phyloP scores from a whole-genome alignment of 2,888 invertebrate species.

The Sinopyrophorus schimmeli region DNA sequence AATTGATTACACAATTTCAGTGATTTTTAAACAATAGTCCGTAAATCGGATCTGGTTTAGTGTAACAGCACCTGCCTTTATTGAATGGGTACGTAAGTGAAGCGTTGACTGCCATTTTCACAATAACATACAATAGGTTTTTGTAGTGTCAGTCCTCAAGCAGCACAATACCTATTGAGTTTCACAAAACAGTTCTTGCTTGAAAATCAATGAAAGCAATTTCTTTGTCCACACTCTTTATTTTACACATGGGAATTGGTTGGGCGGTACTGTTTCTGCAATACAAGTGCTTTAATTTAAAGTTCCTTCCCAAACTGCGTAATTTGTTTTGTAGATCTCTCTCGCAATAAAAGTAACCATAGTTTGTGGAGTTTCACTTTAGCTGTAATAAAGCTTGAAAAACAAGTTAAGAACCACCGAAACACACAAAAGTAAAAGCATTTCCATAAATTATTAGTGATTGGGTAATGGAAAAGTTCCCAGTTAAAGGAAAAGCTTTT shows the following conservation, averaged over 20 bases:
- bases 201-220: constrained; percentile 21
- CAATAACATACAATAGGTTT: constrained; percentile 19
- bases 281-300: constrained; percentile 5
- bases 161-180: constrained; percentile 20
- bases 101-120: constrained; percentile 17
- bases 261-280: constrained; percentile 9
- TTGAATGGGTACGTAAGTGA: background rate
- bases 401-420: constrained; percentile 19
- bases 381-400: constrained; percentile 2
- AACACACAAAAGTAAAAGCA: constrained; percentile 29
- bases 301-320: background rate
- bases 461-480: constrained; percentile 34
- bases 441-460: constrained; percentile 33
- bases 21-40: no score
- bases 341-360: no score
- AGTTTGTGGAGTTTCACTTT: background rate
- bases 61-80: constrained; percentile 5
- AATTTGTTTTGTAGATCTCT: background rate
- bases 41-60: background rate
- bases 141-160: constrained; percentile 13
- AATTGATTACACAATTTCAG: no score
- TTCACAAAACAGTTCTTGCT: constrained; percentile 22
- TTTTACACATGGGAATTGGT: constrained; percentile 17
- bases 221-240: constrained; percentile 18
- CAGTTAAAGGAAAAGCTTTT: constrained; percentile 32